Percentiles rank a stretch among this genome's conserved stretches.
Evolutionary conservation across 1,140 invertebrate genomes (phyloP).

Genomic region (Drosophila ironensis): DNA sequence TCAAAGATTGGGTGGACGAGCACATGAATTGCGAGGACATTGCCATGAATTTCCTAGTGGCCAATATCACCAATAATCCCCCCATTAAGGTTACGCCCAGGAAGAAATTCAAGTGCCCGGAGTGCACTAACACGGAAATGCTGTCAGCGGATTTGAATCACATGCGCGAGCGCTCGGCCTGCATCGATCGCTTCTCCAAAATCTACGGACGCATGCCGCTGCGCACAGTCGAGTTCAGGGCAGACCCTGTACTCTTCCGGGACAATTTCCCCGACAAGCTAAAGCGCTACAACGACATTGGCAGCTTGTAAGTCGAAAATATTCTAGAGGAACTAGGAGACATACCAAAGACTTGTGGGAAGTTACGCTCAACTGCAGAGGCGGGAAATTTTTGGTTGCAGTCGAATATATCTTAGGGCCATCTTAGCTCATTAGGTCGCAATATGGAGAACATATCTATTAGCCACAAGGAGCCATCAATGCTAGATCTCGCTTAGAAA

Average conservation of each 20-base stretch:
- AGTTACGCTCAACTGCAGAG: conserved; percentile 2
- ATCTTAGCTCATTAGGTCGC: too few species aligned
- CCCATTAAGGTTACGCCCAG: conserved; percentile 98
- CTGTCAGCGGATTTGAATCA: conserved; percentile 95
- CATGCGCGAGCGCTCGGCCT: conserved; percentile 96
- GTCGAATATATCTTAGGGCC: conserved; percentile 10
- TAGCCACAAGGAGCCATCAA: background rate
- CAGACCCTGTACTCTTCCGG: conserved; percentile 96
- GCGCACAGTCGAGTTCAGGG: conserved; percentile 94
- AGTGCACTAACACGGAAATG: conserved; percentile 97
- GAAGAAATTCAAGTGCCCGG: conserved; percentile 99
- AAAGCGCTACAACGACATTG: conserved; percentile 95
- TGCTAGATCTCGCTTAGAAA: conserved; percentile 1
- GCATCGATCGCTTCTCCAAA: conserved; percentile 93
- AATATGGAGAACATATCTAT: background rate
- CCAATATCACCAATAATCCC: conserved; percentile 94
- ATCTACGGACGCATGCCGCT: conserved; percentile 95
- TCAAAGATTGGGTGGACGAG: conserved; percentile 93
- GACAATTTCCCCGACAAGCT: conserved; percentile 93
- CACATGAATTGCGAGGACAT: conserved; percentile 98
- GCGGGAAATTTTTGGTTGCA: background rate
- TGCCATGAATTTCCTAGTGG: conserved; percentile 96
- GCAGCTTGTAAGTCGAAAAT: conserved; percentile 85
- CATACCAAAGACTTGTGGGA: conserved; percentile 48
- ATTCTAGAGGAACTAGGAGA: conserved; percentile 22